Conservation (phyloP, 2,888 invertebrate species). For the Lycophotia porphyrea region DNA sequence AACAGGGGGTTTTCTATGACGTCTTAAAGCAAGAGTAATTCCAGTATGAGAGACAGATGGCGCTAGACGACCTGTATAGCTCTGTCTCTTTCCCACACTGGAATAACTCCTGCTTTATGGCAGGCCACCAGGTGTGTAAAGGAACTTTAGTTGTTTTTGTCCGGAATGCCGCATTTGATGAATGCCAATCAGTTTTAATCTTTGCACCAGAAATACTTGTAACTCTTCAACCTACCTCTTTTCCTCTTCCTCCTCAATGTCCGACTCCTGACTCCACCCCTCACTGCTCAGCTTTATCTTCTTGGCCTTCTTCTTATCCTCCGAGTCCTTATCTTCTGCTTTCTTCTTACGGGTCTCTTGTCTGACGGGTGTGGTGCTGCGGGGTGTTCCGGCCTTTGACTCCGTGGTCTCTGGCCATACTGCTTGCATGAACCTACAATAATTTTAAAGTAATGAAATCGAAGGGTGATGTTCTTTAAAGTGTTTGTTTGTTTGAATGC, state of each 20-base stretch:
- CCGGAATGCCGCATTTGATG: background rate
- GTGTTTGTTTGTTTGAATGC: no score
- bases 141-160: background rate
- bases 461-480: no score
- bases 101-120: no score
- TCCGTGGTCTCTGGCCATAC: conserved; percentile 83
- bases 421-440: conserved; percentile 85
- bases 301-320: conserved; percentile 76
- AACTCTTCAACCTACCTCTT: conserved; percentile 71
- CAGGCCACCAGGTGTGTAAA: no score
- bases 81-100: no score
- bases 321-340: conserved; percentile 66
- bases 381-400: conserved; percentile 71
- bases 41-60: no score
- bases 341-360: conserved; percentile 68
- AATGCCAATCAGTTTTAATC: background rate
- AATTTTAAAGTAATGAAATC: background rate
- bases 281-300: conserved; percentile 82
- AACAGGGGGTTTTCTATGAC: no score
- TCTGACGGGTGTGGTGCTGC: conserved; percentile 74
- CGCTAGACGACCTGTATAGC: no score
- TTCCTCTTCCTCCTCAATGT: conserved; percentile 78
- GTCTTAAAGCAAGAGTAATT: no score
- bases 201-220: background rate
- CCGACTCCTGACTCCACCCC: conserved; percentile 87